Base-by-base conservation (phyloP, 2,797 vertebrate species). In the Rhinogobio ventralis region DNA sequence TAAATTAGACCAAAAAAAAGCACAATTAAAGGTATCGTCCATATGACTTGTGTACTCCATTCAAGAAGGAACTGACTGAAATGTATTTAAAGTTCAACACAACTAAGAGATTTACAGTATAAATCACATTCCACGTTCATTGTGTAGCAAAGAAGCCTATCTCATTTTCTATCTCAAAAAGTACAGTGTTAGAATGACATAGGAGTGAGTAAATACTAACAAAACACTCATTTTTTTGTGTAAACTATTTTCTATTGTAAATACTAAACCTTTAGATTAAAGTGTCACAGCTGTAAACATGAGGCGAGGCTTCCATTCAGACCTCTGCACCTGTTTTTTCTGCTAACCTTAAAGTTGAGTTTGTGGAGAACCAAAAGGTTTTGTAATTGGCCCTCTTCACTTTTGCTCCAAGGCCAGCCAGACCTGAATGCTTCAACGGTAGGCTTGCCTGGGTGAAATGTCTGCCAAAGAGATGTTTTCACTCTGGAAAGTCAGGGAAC, bases 391-490 rank as follows among this genome's bases (percentile, higher is more conserved):
- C 9, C 30, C 25, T 33, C 51, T 82, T 74, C 25, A 64, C 80
- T 42, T 33, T 64, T 23, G 20, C 51, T 46, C n/a, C 28, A 64
- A 64, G 42, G 39, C 42, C 33, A 15, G n/a, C 33, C 51, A 45
- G 79, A 60, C 51, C 14, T 51, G 71, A 62, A 74, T 2, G 23
- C 19, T 33, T 81, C 19, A 67, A 33, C 3, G 49, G 60, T 76
- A 25, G 39, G 72, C 72, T 62, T 23, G 57, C 64, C 42, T 60
- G 33, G 33, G 28, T 55, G 39, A 55, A 78, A 71, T 45, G 7
- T 51, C 36, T 62, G 67, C 39, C 53, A 74, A 76, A 75, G 69
- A 86, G 71, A 81, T 69, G 64, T 69, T 86, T 78, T 81, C 62
- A 66, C 42, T 78, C 84, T 53, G 45, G 10, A 62, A 82, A 82